These are phyloP conservation scores for Dorcus hopei DNA, from an alignment of 2,888 invertebrate species.

Conservation along the genomic window DNA sequence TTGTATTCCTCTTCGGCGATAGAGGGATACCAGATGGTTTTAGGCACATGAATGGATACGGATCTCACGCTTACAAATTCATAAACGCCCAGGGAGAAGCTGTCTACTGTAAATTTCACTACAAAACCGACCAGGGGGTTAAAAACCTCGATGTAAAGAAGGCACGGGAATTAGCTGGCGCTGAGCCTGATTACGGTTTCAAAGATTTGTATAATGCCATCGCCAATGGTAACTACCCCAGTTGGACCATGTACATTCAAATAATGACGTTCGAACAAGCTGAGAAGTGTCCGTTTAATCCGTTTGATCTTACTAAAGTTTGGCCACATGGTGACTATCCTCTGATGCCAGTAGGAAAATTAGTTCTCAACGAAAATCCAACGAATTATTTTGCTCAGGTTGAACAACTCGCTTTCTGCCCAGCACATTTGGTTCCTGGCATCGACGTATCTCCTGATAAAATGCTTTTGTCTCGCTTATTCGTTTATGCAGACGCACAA, in stretches of 20 bases:
- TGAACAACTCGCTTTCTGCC: constrained; percentile 89
- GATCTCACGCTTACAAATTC: constrained; percentile 90
- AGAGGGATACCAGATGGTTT: constrained; percentile 92
- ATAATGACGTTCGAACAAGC: constrained; percentile 85
- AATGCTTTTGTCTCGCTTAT: constrained; percentile 85
- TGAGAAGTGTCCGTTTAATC: constrained; percentile 76
- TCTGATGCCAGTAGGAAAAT: constrained; percentile 80
- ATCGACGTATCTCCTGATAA: constrained; percentile 93
- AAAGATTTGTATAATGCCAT: constrained; percentile 90
- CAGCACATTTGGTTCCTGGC: constrained; percentile 86
- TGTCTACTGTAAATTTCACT: constrained; percentile 90
- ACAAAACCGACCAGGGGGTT: constrained; percentile 88
- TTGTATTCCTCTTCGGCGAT: constrained; percentile 82
- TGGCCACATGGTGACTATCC: constrained; percentile 90
- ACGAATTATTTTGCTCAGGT: constrained; percentile 92
- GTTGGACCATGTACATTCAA: constrained; percentile 81
- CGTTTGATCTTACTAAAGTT: constrained; percentile 90
- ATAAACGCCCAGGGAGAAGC: constrained; percentile 69
- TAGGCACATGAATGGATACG: constrained; percentile 93
- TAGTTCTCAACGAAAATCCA: constrained; percentile 85
- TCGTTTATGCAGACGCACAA: constrained; percentile 90
- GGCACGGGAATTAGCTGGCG: constrained; percentile 66
- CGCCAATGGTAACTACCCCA: constrained; percentile 66
- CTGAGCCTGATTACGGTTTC: constrained; percentile 86
- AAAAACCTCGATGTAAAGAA: constrained; percentile 69